Conservation (phyloP, 2,113 vertebrate genomes). For the Pontoporia blainvillei region DNA sequence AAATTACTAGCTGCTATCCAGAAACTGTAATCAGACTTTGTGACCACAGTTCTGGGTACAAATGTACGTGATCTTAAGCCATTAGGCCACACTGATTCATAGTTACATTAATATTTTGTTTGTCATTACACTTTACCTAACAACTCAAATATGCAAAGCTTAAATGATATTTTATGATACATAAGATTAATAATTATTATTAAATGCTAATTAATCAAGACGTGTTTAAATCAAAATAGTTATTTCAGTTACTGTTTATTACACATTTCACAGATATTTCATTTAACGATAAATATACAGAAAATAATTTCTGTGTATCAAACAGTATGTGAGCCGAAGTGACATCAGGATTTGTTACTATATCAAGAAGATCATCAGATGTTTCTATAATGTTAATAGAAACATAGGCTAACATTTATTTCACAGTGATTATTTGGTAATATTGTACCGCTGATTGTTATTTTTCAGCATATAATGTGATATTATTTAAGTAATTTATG, state of each 20-base stretch:
- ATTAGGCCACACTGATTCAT: neutral
- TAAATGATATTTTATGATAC: neutral
- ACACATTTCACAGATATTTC: neutral
- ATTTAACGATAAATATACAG: neutral
- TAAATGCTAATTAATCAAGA: neutral
- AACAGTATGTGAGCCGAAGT: neutral
- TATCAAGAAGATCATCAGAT: neutral
- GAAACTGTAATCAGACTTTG: neutral
- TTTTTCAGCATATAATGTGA: neutral
- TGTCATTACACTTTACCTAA: neutral
- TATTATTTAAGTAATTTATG: neutral
- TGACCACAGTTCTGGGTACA: neutral
- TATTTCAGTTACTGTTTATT: neutral
- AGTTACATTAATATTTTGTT: neutral
- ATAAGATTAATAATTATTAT: neutral
- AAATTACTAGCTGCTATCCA: neutral
- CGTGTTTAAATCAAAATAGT: neutral
- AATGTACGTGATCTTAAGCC: accelerated
- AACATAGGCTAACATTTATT: conserved; percentile 12
- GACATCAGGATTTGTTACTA: neutral
- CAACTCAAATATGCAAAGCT: neutral
- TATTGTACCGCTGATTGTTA: neutral
- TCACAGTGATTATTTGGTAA: neutral
- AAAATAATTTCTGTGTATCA: neutral
- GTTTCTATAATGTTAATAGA: neutral